A percentile compares a stretch with the other conserved stretches of the same genome.
These are phyloP conservation scores for Campoletis sonorensis DNA, from an alignment of 1,140 invertebrate species.

Conservation along the genomic window DNA sequence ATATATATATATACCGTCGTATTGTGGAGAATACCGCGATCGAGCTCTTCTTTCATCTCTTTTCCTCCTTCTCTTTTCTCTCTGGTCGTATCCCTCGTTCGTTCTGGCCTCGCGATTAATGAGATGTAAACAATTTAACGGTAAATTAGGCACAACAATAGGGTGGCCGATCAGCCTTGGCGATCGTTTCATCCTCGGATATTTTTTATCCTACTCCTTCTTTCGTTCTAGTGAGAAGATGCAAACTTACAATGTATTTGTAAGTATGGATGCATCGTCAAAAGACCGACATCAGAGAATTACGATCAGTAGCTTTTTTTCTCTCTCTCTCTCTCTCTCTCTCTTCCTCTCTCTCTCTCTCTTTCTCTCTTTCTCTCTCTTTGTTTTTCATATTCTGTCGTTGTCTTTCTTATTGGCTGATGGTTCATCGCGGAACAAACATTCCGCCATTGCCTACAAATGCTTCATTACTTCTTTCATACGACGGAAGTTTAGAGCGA, in stretches of 20 bases:
- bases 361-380: neutral
- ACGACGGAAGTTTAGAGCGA: conserved; percentile 46
- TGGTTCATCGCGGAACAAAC: conserved; percentile 37
- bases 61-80: conserved; percentile 19
- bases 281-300: conserved; percentile 35
- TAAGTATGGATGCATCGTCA: conserved; percentile 20
- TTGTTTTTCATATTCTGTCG: neutral
- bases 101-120: conserved; percentile 70
- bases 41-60: conserved; percentile 46
- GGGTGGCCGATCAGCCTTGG: conserved; percentile 48
- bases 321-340: neutral
- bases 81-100: conserved; percentile 42
- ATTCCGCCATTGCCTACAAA: conserved; percentile 50
- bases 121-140: conserved; percentile 78
- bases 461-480: conserved; percentile 51
- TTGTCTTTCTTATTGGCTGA: conserved; percentile 20
- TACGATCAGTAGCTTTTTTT: conserved; percentile 7
- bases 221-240: neutral
- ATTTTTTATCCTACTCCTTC: neutral
- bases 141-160: conserved; percentile 76
- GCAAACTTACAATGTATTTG: neutral
- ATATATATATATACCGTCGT: neutral
- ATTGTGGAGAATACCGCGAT: neutral
- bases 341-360: neutral
- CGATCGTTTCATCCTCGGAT: conserved; percentile 56